Evolutionary conservation across 2,113 vertebrate genomes (phyloP).

Genomic region (Pristiophorus japonicus): DNA sequence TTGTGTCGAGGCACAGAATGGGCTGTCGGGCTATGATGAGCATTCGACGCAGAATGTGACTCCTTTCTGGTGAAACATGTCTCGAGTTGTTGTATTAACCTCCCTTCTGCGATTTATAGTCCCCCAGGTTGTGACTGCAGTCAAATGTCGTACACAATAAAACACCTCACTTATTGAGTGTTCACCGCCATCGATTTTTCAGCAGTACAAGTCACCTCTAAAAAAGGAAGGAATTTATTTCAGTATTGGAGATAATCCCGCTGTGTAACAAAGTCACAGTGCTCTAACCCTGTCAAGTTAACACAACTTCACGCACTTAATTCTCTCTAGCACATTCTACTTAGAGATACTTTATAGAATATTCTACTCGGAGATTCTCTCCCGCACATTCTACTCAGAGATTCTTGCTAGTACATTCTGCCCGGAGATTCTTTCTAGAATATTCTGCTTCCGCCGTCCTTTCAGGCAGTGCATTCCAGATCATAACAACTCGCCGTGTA

Average conservation of each 20-base stretch:
- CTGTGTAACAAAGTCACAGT: not conserved
- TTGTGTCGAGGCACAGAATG: not conserved
- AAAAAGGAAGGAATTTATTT: not conserved
- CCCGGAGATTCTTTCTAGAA: not conserved
- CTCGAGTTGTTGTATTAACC: not conserved
- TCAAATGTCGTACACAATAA: not conserved
- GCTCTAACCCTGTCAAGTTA: not conserved
- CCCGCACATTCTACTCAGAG: too few relatives aligned
- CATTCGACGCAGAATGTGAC: not conserved
- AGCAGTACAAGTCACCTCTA: not conserved
- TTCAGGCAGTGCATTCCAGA: not conserved
- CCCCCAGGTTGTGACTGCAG: not conserved
- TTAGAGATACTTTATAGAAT: too few relatives aligned
- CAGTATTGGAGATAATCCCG: not conserved
- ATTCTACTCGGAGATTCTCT: too few relatives aligned
- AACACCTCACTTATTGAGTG: not conserved
- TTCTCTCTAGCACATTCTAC: too few relatives aligned
- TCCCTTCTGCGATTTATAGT: not conserved
- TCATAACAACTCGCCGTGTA: not conserved
- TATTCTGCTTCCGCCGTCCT: not conserved
- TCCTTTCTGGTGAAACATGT: not conserved
- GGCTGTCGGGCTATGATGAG: not conserved
- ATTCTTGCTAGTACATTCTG: not conserved
- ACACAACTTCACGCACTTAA: not conserved
- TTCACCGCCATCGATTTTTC: not conserved